Percentiles rank a stretch among this genome's conserved stretches.
Evolutionary conservation across 2,888 invertebrate genomes (phyloP).

Genomic region (Dryococelus australis): DNA sequence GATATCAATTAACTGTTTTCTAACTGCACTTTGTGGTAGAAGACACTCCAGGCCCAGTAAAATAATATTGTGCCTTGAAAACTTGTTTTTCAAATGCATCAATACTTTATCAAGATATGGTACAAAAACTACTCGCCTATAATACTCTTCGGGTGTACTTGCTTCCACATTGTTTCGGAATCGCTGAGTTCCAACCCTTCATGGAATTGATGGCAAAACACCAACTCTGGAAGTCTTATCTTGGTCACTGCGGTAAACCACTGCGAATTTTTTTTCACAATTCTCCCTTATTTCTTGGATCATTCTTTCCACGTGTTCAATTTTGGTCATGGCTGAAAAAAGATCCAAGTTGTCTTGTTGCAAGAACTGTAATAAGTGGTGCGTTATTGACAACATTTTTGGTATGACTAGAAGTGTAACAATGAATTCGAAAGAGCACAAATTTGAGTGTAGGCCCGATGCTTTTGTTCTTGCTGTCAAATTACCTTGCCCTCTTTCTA

Average conservation of each 20-base stretch:
- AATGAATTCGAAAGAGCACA: not conserved
- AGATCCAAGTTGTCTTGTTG: not conserved
- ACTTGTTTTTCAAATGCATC: not conserved
- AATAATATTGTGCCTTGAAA: not conserved
- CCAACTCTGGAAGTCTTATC: not conserved
- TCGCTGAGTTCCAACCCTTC: not conserved
- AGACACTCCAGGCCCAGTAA: slow-evolving; percentile 7
- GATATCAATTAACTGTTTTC: not conserved
- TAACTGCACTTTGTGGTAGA: not conserved
- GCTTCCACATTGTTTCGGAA: not conserved
- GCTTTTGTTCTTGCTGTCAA: not conserved
- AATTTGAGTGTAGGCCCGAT: not conserved
- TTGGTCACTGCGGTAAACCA: not conserved
- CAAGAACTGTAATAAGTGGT: not conserved
- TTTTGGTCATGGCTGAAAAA: not conserved
- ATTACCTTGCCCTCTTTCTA: not conserved
- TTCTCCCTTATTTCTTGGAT: not conserved
- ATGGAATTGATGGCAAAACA: not conserved
- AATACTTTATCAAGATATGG: not conserved
- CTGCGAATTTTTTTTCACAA: not conserved
- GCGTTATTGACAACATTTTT: not conserved
- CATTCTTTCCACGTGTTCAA: not conserved
- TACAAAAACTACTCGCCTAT: not conserved
- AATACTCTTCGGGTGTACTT: too few species aligned
- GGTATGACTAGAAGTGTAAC: not conserved